A percentile compares a stretch with the other conserved stretches of the same genome.
phyloP scores from a whole-genome alignment of 64 coral and sea anemone genomes.

The Montipora sp. region DNA sequence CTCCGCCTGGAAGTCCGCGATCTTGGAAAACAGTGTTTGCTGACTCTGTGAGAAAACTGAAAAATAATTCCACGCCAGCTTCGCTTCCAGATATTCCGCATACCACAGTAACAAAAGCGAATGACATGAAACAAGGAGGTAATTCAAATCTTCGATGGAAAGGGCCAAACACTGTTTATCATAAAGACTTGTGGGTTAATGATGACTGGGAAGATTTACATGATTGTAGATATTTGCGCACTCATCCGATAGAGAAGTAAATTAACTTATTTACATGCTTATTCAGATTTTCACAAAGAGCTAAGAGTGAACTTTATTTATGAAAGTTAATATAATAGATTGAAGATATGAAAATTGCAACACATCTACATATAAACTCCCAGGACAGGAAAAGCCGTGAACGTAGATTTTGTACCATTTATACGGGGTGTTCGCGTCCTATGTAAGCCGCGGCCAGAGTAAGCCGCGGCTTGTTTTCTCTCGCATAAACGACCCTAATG shows the following conservation, averaged over 20 bases:
- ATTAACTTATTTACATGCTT: no score
- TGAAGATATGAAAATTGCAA: no score
- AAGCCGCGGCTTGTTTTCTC: no score
- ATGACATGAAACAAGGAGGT: not conserved
- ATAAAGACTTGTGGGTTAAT: not conserved
- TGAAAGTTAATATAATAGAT: no score
- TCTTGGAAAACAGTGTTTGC: not conserved
- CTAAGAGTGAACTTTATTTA: no score
- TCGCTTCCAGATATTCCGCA: not conserved
- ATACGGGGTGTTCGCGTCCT: no score
- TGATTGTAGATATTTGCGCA: conserved; percentile 17
- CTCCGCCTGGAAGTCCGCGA: not conserved
- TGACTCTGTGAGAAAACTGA: not conserved
- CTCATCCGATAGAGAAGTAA: not conserved
- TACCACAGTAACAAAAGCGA: not conserved
- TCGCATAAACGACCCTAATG: no score
- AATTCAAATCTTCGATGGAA: not conserved
- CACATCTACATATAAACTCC: no score
- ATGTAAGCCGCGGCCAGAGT: no score
- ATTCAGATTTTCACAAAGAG: no score
- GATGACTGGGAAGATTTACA: not conserved
- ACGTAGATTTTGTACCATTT: no score
- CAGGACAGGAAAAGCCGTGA: no score
- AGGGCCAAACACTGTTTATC: not conserved
- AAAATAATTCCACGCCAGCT: not conserved